Evolutionary conservation across 1,140 invertebrate species (phyloP), one percentile per base, ranked within the genome.

Genomic region (Pissodes strobi): DNA sequence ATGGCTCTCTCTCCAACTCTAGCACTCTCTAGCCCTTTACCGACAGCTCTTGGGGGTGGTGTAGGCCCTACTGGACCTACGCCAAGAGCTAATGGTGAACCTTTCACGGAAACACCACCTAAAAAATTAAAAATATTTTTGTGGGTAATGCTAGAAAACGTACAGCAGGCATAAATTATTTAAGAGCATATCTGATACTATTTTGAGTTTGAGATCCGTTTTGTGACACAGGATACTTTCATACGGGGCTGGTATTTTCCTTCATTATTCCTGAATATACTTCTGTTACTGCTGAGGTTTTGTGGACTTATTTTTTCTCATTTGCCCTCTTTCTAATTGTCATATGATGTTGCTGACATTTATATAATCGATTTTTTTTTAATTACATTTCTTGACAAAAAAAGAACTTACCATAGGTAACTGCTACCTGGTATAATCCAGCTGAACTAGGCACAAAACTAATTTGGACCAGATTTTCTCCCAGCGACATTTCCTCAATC

Each of bases 361-460:
- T 30, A 4, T 30, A 6, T 4, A 12, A 30, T 30, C 4, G 12
- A 12, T 6, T 30, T 12, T 1, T 34, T 34, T n/a, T 2, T 2
- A 34, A 39, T 5, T 15, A 10, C 13, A n/a, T 5, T 15, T 25
- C 30, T 22, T n/a, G n/a, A n/a, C n/a, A n/a, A n/a, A n/a, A n/a
- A n/a, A n/a, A n/a, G n/a, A n/a, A 6, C 38, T 45, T 63, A 63
- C 94, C 95, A 73, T 95, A 96, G 22, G 88, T 90, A 5, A 97
- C 86, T 51, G 88, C 89, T 37, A 98, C 87, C 78, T 93, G 88
- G 74, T 97, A 97, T 70, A 91, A 90, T 66, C 95, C 95, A 18
- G 94, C 89, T 49, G 93, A 85, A 2, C 87, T 89, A 2, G 95
- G 95, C 39, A 90, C 84, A 74, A 97, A 92, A 70, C 94, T 90